Conservation (phyloP, 2,797 vertebrate species). For the Sebastolobus alascanus region DNA sequence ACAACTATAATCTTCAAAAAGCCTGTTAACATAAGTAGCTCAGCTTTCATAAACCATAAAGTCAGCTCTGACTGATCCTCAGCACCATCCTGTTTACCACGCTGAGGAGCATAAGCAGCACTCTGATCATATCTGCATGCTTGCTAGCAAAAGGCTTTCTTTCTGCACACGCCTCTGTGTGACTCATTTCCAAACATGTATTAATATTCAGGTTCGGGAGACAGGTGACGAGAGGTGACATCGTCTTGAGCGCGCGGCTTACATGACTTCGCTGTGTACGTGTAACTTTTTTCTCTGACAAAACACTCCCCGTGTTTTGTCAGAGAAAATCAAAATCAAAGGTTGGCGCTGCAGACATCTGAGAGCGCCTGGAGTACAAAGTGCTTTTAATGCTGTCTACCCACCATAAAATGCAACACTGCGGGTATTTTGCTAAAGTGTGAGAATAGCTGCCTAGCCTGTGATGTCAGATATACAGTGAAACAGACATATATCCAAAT, state of each 20-base stretch:
- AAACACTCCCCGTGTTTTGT: too few species aligned
- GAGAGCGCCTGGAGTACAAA: slow-evolving; percentile 62
- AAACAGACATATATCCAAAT: slow-evolving; percentile 45
- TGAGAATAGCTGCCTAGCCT: slow-evolving; percentile 26
- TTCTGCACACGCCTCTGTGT: slow-evolving; percentile 65
- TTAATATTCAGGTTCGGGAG: slow-evolving; percentile 81
- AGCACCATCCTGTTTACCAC: slow-evolving; percentile 85
- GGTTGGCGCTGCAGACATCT: slow-evolving; percentile 64
- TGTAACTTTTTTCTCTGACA: slow-evolving; percentile 65
- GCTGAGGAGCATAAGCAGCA: slow-evolving; percentile 76
- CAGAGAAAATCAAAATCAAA: too few species aligned
- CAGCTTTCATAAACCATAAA: slow-evolving; percentile 87
- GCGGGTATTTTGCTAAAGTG: slow-evolving; percentile 64
- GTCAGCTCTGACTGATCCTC: slow-evolving; percentile 86
- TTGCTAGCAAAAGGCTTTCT: slow-evolving; percentile 75
- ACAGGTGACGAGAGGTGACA: slow-evolving; percentile 79
- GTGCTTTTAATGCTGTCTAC: slow-evolving; percentile 61
- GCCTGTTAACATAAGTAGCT: slow-evolving; percentile 91
- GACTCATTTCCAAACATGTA: slow-evolving; percentile 78
- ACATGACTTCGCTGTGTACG: slow-evolving; percentile 57
- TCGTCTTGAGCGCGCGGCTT: slow-evolving; percentile 67
- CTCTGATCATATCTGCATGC: slow-evolving; percentile 83
- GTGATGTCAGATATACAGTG: slow-evolving; percentile 41
- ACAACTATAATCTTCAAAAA: slow-evolving; percentile 90
- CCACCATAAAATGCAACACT: slow-evolving; percentile 61